A percentile compares a stretch with the other conserved stretches of the same genome.
Conservation (phyloP, 2,113 vertebrate species). For the Istiophorus platypterus region DNA sequence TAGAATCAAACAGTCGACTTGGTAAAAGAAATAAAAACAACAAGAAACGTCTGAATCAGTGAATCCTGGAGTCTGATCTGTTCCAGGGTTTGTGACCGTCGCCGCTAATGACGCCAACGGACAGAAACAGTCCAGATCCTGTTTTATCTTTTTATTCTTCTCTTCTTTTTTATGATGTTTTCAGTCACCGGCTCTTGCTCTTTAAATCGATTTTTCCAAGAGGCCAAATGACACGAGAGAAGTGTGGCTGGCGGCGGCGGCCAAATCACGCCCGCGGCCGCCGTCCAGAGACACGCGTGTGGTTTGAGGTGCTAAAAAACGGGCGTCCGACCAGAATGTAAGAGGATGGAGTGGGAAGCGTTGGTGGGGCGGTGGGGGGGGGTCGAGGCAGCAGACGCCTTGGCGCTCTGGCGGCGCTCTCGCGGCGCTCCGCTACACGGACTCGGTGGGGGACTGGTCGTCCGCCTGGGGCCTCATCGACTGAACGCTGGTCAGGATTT, state of each 20-base stretch:
- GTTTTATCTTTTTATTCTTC: too few relatives aligned
- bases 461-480: conserved; percentile 92
- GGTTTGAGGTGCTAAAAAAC: too few relatives aligned
- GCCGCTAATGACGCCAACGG: background rate
- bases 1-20: conserved; percentile 29
- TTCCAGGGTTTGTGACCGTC: background rate
- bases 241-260: conserved; percentile 9
- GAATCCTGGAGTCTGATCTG: background rate
- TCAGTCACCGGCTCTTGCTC: background rate
- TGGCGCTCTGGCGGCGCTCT: too few relatives aligned
- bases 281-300: too few relatives aligned
- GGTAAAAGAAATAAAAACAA: too few relatives aligned
- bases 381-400: conserved; percentile 14
- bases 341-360: conserved; percentile 17
- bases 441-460: conserved; percentile 89
- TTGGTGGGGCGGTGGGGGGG: too few relatives aligned
- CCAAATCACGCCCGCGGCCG: conserved; percentile 1
- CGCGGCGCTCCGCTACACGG: too few relatives aligned
- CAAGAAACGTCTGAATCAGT: too few relatives aligned
- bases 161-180: background rate
- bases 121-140: background rate
- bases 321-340: background rate
- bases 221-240: background rate
- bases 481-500: conserved; percentile 97
- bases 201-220: background rate